Conservation (phyloP, 2,113 vertebrate genomes). For the Syngnathus floridae region DNA sequence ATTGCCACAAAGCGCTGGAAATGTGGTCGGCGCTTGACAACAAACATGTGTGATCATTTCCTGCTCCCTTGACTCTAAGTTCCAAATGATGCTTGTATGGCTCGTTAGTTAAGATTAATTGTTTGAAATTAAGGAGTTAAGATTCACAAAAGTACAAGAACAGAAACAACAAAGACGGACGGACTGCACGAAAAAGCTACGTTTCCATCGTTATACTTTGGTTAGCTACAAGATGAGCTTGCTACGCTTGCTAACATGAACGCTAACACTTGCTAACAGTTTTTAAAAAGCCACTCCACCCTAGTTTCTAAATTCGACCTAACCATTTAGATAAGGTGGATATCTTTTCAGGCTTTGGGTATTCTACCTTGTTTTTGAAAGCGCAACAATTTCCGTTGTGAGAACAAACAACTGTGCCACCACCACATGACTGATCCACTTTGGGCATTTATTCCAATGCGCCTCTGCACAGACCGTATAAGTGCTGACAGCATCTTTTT, state of each 20-base stretch:
- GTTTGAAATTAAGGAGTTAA: neutral
- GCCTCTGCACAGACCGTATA: conserved; percentile 14
- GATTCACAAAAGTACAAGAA: too few relatives aligned
- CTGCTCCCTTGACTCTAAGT: conserved; percentile 33
- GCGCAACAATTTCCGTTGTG: conserved; percentile 20
- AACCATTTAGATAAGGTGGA: too few relatives aligned
- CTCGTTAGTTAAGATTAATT: neutral
- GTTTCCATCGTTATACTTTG: too few relatives aligned
- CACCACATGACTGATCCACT: conserved; percentile 49
- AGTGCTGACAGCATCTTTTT: conserved; percentile 48
- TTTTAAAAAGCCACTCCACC: too few relatives aligned
- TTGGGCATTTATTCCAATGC: conserved; percentile 53
- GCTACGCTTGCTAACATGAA: too few relatives aligned
- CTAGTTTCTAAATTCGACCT: too few relatives aligned
- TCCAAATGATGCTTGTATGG: conserved; percentile 11
- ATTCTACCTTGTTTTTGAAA: conserved; percentile 6
- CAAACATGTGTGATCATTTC: conserved; percentile 54
- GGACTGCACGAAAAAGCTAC: too few relatives aligned
- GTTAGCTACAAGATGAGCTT: too few relatives aligned
- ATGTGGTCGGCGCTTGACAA: conserved; percentile 45
- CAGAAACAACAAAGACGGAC: too few relatives aligned
- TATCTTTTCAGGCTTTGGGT: neutral
- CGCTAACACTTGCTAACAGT: too few relatives aligned
- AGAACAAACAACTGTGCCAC: conserved; percentile 42
- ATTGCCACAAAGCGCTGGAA: conserved; percentile 46